These are phyloP conservation scores for Gisinianus flammeolus DNA, from an alignment of 2,888 invertebrate species.

Conservation along the genomic window DNA sequence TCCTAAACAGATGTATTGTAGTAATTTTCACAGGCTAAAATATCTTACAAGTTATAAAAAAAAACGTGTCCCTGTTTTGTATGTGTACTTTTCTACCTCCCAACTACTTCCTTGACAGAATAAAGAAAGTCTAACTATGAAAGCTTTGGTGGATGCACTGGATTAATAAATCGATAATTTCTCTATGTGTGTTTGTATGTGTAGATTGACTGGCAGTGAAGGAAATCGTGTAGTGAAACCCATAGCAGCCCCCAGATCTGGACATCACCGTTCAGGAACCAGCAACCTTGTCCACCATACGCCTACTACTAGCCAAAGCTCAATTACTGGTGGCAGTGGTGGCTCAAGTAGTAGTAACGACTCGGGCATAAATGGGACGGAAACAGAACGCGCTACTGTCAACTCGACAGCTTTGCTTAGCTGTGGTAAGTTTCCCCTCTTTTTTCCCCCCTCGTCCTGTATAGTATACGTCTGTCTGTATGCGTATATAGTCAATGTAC, in stretches of 20 bases:
- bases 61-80: too few relatives aligned
- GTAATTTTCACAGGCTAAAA: too few relatives aligned
- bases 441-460: background rate
- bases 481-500: background rate
- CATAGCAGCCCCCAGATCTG: slow-evolving; percentile 27
- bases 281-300: background rate
- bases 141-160: too few relatives aligned
- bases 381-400: slow-evolving; percentile 21
- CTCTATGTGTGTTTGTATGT: too few relatives aligned
- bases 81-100: too few relatives aligned
- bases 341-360: background rate
- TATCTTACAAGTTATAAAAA: too few relatives aligned
- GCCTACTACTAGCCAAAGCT: background rate
- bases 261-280: background rate
- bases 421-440: slow-evolving; percentile 37
- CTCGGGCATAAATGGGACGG: slow-evolving; percentile 29
- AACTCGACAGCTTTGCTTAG: slow-evolving; percentile 26
- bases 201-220: slow-evolving; percentile 3
- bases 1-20: too few relatives aligned
- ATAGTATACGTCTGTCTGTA: background rate
- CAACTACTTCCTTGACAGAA: too few relatives aligned
- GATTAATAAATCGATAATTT: too few relatives aligned
- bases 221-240: slow-evolving; percentile 7
- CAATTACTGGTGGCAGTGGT: background rate
- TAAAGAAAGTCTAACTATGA: too few relatives aligned